These are phyloP conservation scores for Dione vanillae DNA, from an alignment of 2,888 invertebrate species.

Conservation along the genomic window DNA sequence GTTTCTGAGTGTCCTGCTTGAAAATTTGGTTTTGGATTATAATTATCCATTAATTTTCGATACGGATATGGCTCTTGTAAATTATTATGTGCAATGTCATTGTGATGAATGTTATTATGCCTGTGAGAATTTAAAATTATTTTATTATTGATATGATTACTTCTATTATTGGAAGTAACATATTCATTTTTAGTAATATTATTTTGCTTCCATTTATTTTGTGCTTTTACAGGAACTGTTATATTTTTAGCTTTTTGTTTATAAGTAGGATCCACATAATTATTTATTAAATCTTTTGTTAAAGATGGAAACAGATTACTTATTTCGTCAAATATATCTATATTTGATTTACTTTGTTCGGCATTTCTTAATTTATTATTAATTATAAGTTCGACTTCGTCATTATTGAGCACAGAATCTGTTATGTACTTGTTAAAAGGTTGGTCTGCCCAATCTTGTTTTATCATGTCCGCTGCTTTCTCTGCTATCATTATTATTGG, in stretches of 20 bases:
- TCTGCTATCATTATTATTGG: slow-evolving; percentile 94
- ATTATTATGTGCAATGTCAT: background rate
- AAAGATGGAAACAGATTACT: slow-evolving; percentile 61
- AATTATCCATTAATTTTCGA: background rate
- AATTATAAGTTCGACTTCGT: background rate
- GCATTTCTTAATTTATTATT: slow-evolving; percentile 25
- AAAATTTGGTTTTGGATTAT: background rate
- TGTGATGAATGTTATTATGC: too few species aligned
- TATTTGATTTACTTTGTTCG: slow-evolving; percentile 33
- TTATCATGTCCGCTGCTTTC: slow-evolving; percentile 92
- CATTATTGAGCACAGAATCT: slow-evolving; percentile 11
- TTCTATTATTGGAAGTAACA: background rate
- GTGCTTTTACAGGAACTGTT: background rate
- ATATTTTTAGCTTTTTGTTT: background rate
- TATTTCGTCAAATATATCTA: slow-evolving; percentile 70
- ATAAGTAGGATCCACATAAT: slow-evolving; percentile 50
- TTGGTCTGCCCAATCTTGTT: slow-evolving; percentile 85
- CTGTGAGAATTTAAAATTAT: background rate
- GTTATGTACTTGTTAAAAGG: slow-evolving; percentile 23
- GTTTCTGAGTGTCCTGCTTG: background rate
- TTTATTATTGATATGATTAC: background rate
- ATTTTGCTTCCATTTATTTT: background rate
- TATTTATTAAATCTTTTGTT: slow-evolving; percentile 36
- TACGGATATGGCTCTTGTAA: slow-evolving; percentile 21
- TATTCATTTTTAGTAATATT: background rate